Evolutionary conservation across 1,140 invertebrate genomes (phyloP), one percentile per base, ranked within the genome.

Genomic region (Diorhabda elongata): DNA sequence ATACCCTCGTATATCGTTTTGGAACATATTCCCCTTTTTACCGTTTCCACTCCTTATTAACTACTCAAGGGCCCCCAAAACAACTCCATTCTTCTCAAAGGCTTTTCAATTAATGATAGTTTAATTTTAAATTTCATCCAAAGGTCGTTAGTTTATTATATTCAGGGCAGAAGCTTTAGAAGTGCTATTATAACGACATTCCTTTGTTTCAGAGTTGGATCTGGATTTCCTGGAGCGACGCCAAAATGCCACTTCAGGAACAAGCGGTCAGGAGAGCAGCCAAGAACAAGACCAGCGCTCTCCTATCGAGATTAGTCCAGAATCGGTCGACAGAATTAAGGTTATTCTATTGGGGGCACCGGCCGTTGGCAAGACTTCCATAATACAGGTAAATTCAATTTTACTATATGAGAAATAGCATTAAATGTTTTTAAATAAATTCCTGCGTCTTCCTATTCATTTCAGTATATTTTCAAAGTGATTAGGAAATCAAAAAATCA

Each of bases 281-380:
- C 72, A 74, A 58, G 71, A 73, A 42, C 47, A 52, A n/a, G 64
- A 73, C 64, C 72, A 72, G 9, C 69, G 77, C 61, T 77, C 76
- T 58, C 78, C 78, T 44, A 75, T 80, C 64, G 80, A 81, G 68
- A 77, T 78, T 69, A 81, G 80, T 71, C 80, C 80, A n/a, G 80
- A 81, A 43, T 80, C 78, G 56, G 75, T 81, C 81, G 88, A 89
- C 81, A 84, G 87, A 73, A 87, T 93, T 81, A 93, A 93, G 84
- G 89, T 92, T 65, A 88, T 92, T 74, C 85, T 93, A 71, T 84
- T 93, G 69, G 91, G 91, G 60, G 90, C 91, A 70, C 87, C 90
- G 62, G 89, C 88, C 66, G 91, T 92, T 73, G 91, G 91, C 72
- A 93, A 93, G 80, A 90, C 90, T 67, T 91, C 90, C 78, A 92